These are phyloP conservation scores for Papilio polyxenes DNA, from an alignment of 1,140 invertebrate species.

Conservation along the genomic window DNA sequence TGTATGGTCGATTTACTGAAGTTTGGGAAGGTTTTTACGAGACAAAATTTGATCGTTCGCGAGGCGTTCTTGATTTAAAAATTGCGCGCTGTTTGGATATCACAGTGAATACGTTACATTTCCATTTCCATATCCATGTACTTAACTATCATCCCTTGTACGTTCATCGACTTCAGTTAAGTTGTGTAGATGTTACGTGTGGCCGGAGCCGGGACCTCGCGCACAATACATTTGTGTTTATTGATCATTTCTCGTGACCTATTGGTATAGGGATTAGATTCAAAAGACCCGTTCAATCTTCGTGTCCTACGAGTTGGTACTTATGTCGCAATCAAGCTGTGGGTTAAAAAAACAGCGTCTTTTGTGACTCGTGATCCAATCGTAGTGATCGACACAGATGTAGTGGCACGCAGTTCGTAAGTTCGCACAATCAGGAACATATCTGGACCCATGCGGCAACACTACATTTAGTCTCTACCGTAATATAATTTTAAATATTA, in stretches of 20 bases:
- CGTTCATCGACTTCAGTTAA: slow-evolving; percentile 34
- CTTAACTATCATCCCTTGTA: slow-evolving; percentile 33
- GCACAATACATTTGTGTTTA: not conserved
- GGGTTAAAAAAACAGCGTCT: no score
- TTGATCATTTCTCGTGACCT: not conserved
- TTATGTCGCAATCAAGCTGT: no score
- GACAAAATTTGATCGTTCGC: slow-evolving; percentile 30
- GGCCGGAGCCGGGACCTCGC: not conserved
- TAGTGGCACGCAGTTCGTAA: not conserved
- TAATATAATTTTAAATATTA: slow-evolving; percentile 59
- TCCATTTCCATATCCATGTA: slow-evolving; percentile 33
- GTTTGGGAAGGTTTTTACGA: slow-evolving; percentile 35
- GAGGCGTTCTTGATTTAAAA: slow-evolving; percentile 37
- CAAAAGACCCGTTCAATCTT: no score
- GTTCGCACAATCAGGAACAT: not conserved
- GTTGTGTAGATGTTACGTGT: slow-evolving; percentile 36
- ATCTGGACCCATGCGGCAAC: slow-evolving; percentile 34
- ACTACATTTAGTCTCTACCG: slow-evolving; percentile 51
- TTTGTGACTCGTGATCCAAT: no score
- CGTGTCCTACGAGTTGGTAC: no score
- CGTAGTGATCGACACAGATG: not conserved
- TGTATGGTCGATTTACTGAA: slow-evolving; percentile 27
- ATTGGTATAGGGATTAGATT: no score
- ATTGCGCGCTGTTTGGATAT: slow-evolving; percentile 38
- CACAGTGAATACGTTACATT: slow-evolving; percentile 45